Evolutionary conservation across 2,113 vertebrate genomes (phyloP).

Genomic region (Neopipo cinnamomea): DNA sequence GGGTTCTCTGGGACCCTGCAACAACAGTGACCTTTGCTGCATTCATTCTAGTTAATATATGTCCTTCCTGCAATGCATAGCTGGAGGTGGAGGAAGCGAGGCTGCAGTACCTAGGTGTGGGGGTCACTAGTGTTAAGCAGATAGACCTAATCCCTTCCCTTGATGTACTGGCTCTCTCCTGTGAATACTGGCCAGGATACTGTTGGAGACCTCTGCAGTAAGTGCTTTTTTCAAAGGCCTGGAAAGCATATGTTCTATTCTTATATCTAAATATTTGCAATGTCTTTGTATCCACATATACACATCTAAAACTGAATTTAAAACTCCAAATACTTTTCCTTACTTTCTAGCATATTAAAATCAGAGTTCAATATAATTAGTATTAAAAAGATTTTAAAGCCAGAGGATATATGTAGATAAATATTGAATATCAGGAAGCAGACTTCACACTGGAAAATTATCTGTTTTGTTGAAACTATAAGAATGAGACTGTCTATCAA

Average conservation of each 20-base stretch:
- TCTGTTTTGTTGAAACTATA: background rate
- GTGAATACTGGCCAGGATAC: background rate
- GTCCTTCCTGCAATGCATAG: background rate
- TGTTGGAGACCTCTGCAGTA: background rate
- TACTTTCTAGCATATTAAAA: background rate
- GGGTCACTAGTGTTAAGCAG: background rate
- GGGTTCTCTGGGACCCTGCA: background rate
- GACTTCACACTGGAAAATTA: background rate
- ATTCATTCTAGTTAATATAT: background rate
- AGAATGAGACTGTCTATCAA: background rate
- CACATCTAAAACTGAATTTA: background rate
- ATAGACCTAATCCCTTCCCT: background rate
- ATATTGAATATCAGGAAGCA: background rate
- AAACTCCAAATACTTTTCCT: background rate
- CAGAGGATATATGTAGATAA: background rate
- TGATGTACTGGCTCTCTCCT: background rate
- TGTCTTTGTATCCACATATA: background rate
- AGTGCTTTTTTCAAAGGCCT: background rate
- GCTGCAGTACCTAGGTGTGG: background rate
- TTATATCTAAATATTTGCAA: background rate
- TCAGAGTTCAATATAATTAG: background rate
- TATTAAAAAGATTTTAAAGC: background rate
- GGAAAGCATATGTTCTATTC: background rate
- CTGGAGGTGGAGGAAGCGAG: fast-evolving
- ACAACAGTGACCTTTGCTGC: background rate